phyloP scores from a whole-genome alignment of 2,113 vertebrate species.

The Pungitius pungitius region DNA sequence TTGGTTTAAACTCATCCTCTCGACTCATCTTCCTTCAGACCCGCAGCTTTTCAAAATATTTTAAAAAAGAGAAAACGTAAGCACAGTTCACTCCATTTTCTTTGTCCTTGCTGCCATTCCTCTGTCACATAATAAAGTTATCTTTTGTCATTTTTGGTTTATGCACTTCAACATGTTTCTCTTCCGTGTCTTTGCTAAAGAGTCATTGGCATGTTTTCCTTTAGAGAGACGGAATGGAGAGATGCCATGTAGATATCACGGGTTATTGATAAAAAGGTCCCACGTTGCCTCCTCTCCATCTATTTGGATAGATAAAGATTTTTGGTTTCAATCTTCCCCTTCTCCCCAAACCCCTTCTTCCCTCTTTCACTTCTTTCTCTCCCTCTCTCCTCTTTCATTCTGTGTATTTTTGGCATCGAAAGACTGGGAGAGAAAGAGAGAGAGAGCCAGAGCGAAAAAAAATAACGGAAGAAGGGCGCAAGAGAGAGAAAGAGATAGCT shows the following conservation, averaged over 20 bases:
- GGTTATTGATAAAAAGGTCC: constrained; percentile 73
- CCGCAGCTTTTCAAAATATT: constrained; percentile 73
- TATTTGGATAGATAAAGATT: constrained; percentile 78
- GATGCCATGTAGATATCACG: constrained; percentile 54
- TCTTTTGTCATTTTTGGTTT: constrained; percentile 82
- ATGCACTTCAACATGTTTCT: constrained; percentile 64
- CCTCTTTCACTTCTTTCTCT: constrained; percentile 66
- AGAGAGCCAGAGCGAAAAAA: constrained; percentile 54
- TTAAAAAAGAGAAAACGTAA: constrained; percentile 55
- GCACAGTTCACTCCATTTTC: constrained; percentile 55
- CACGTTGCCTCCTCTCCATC: constrained; percentile 70
- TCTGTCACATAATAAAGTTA: constrained; percentile 70
- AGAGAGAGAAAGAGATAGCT: constrained; percentile 82
- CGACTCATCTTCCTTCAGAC: constrained; percentile 71
- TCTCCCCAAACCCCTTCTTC: constrained; percentile 43
- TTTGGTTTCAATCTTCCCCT: constrained; percentile 81
- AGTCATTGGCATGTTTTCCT: constrained; percentile 69
- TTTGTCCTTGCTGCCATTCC: constrained; percentile 69
- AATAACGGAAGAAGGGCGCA: constrained; percentile 70
- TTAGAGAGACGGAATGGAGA: constrained; percentile 58
- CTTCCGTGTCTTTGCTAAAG: constrained; percentile 50
- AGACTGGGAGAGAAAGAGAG: constrained; percentile 78
- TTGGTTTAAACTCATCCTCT: constrained; percentile 81
- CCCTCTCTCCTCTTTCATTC: constrained; percentile 82
- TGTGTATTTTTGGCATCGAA: constrained; percentile 85